Conservation (phyloP, 2,113 vertebrate genomes). For the Columba livia region DNA sequence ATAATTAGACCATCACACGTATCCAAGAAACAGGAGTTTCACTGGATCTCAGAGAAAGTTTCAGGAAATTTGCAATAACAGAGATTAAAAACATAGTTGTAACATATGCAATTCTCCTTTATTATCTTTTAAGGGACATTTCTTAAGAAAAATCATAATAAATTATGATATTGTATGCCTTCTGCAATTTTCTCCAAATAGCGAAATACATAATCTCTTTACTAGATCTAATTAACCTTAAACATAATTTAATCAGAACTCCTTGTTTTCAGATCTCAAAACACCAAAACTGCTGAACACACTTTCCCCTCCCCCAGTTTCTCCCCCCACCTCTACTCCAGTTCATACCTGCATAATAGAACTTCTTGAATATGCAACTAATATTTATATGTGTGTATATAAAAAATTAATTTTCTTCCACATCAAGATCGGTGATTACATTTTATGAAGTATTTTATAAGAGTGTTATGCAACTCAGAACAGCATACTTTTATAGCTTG, state of each 20-base stretch:
- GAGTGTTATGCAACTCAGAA: neutral
- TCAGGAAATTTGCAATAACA: neutral
- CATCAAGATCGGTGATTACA: neutral
- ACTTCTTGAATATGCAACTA: neutral
- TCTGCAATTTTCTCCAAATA: neutral
- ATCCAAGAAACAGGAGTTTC: neutral
- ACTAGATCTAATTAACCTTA: neutral
- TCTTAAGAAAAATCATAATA: neutral
- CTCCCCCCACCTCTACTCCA: neutral
- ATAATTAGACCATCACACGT: neutral
- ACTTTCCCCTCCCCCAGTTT: accelerated
- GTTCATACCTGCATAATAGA: neutral
- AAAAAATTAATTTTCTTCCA: neutral
- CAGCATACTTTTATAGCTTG: neutral
- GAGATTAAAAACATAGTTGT: neutral
- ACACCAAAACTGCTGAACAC: neutral
- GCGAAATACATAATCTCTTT: neutral
- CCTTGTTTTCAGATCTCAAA: neutral
- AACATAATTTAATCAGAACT: neutral
- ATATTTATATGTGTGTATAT: too few species aligned
- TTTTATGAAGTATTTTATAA: neutral
- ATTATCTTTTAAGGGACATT: neutral
- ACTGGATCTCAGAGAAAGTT: neutral
- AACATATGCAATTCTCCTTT: neutral
- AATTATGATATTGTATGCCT: neutral